Evolutionary conservation across 1,140 invertebrate genomes (phyloP).

Genomic region (Sycophaga agraensis): DNA sequence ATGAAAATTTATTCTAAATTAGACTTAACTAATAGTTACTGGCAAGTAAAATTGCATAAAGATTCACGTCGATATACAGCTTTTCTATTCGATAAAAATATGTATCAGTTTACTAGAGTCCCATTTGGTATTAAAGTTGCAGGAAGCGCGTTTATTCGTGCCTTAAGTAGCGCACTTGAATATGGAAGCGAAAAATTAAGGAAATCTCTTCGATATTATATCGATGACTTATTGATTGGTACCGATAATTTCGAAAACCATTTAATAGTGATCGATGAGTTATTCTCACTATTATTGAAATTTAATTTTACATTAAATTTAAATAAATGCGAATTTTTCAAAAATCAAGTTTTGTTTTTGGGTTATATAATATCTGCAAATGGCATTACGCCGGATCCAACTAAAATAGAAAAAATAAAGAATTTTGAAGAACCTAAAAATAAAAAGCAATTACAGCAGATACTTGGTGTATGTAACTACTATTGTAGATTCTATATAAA

Average conservation of each 20-base stretch:
- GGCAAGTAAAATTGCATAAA: constrained; percentile 40
- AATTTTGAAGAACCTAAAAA: background rate
- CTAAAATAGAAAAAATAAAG: background rate
- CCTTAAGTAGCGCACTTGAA: background rate
- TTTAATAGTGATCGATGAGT: background rate
- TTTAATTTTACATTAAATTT: constrained; percentile 15
- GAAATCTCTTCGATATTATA: background rate
- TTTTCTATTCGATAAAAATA: constrained; percentile 38
- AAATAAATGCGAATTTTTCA: constrained; percentile 9
- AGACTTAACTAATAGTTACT: constrained; percentile 38
- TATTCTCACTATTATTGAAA: background rate
- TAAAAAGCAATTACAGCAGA: background rate
- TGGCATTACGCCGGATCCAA: background rate
- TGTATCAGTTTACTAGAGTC: constrained; percentile 41
- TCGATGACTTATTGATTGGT: background rate
- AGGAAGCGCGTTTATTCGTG: constrained; percentile 40
- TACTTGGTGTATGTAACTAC: constrained; percentile 8
- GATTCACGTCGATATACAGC: constrained; percentile 41
- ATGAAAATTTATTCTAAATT: constrained; percentile 15
- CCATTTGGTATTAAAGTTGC: constrained; percentile 46
- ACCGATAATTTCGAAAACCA: background rate
- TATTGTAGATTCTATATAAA: constrained; percentile 6
- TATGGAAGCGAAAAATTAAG: background rate
- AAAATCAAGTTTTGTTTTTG: background rate
- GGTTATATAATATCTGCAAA: background rate